These are phyloP conservation scores for Adelges cooleyi DNA, from an alignment of 1,140 invertebrate species.

Conservation along the genomic window DNA sequence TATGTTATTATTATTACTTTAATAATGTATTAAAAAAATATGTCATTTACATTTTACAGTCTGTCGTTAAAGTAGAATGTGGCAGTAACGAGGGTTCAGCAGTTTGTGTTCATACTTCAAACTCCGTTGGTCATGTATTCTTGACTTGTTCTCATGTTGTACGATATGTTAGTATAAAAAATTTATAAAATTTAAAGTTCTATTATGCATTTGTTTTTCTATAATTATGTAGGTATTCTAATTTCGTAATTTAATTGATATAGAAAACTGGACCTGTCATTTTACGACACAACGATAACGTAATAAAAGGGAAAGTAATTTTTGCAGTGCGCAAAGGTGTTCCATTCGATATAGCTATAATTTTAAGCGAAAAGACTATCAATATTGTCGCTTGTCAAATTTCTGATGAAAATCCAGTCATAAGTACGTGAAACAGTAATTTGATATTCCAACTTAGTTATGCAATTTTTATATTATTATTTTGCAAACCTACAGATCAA, in stretches of 20 bases:
- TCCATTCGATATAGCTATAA: neutral
- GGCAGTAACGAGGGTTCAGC: neutral
- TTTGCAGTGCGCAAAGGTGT: neutral
- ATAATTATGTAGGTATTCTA: too few species aligned
- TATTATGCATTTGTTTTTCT: too few species aligned
- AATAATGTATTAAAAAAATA: too few species aligned
- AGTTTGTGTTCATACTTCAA: neutral
- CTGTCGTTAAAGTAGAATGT: neutral
- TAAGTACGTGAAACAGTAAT: neutral
- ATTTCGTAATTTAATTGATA: too few species aligned
- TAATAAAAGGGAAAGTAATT: neutral
- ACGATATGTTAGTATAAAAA: slow-evolving; percentile 3
- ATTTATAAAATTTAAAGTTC: too few species aligned
- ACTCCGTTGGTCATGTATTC: neutral
- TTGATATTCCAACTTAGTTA: too few species aligned
- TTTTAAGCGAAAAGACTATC: neutral
- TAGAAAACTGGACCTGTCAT: neutral
- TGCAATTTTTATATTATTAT: too few species aligned
- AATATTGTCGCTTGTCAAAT: neutral
- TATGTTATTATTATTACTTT: too few species aligned
- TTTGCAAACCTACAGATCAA: neutral
- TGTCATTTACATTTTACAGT: neutral
- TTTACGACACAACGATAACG: neutral
- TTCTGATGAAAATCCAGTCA: neutral
- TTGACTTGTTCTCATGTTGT: slow-evolving; percentile 9